phyloP scores from a whole-genome alignment of 2,113 vertebrate genomes.

The Eulemur rufifrons region DNA sequence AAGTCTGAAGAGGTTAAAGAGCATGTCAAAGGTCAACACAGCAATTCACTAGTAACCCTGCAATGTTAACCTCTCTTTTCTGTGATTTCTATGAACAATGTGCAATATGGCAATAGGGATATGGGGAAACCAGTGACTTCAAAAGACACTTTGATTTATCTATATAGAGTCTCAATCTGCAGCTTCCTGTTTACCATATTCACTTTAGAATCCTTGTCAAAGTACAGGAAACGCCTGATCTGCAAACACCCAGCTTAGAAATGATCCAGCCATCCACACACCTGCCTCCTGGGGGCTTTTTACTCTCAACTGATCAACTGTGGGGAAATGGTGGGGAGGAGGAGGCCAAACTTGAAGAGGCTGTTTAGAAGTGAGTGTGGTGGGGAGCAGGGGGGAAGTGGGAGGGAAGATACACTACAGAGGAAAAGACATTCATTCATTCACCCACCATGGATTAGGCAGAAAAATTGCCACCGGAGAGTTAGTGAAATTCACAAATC shows the following conservation, averaged over 20 bases:
- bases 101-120: neutral
- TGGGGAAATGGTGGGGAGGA: neutral
- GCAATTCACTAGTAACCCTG: constrained; percentile 42
- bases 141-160: neutral
- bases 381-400: neutral
- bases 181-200: constrained; percentile 1
- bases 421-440: neutral
- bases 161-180: neutral
- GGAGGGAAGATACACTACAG: neutral
- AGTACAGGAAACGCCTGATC: neutral
- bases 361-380: neutral
- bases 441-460: neutral
- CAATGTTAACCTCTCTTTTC: constrained; percentile 3
- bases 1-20: constrained; percentile 35
- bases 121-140: neutral
- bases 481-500: neutral
- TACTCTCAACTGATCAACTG: neutral
- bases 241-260: neutral
- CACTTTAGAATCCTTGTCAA: constrained; percentile 3
- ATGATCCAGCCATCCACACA: neutral
- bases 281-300: neutral
- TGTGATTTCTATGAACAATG: constrained; percentile 16
- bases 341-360: neutral
- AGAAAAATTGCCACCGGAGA: neutral
- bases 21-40: constrained; percentile 36